These are phyloP conservation scores for Philereme vetulata DNA, from an alignment of 2,888 invertebrate species.

Conservation along the genomic window DNA sequence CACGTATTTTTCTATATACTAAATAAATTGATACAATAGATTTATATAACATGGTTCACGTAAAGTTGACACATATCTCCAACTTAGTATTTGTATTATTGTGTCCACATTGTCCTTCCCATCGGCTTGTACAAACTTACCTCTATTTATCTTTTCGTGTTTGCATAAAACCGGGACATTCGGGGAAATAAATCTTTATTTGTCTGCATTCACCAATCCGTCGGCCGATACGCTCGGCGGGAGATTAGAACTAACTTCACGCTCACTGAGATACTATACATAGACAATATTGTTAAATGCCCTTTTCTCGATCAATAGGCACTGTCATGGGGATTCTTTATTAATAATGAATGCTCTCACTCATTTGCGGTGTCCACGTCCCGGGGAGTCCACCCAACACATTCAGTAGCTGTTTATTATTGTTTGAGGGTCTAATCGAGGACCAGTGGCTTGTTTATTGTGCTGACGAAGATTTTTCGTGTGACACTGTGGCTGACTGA, in stretches of 20 bases:
- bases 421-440: slow-evolving; percentile 54
- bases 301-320: slow-evolving; percentile 43
- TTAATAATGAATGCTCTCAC: slow-evolving; percentile 61
- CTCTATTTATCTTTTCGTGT: slow-evolving; percentile 63
- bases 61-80: slow-evolving; percentile 51
- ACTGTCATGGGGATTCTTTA: slow-evolving; percentile 40
- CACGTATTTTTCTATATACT: too few species aligned
- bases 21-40: slow-evolving; percentile 7
- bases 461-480: neutral
- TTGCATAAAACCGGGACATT: slow-evolving; percentile 67
- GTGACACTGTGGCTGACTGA: neutral
- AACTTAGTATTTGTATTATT: slow-evolving; percentile 42
- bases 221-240: slow-evolving; percentile 46
- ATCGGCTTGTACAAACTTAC: slow-evolving; percentile 57
- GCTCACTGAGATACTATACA: slow-evolving; percentile 46
- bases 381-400: slow-evolving; percentile 57
- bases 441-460: slow-evolving; percentile 39
- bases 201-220: slow-evolving; percentile 70
- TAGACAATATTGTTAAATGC: slow-evolving; percentile 39
- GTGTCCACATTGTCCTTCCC: slow-evolving; percentile 58
- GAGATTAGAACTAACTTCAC: slow-evolving; percentile 55
- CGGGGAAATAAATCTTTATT: slow-evolving; percentile 70
- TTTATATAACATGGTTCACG: slow-evolving; percentile 40
- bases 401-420: slow-evolving; percentile 57
- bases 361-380: slow-evolving; percentile 54